Evolutionary conservation across 2,113 vertebrate species (phyloP).

Genomic region (Apeltes quadracus): DNA sequence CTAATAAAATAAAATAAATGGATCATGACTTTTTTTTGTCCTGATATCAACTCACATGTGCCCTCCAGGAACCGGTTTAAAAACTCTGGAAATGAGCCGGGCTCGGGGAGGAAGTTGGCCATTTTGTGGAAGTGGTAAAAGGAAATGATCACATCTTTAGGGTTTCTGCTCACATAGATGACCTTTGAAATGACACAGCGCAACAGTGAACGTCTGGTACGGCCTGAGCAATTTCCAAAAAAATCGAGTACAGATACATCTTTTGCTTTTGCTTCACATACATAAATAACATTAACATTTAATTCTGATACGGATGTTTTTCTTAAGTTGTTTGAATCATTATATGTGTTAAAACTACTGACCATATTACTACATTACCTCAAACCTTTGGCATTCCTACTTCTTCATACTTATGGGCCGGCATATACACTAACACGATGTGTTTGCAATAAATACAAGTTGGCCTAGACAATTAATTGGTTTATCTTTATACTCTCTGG

Average conservation of each 20-base stretch:
- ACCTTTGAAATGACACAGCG: constrained; percentile 72
- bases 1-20: too few relatives aligned
- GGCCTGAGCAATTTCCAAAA: background rate
- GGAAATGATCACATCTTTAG: constrained; percentile 87
- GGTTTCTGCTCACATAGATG: constrained; percentile 87
- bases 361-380: background rate
- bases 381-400: background rate
- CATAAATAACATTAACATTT: background rate
- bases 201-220: background rate
- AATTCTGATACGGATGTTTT: background rate
- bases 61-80: constrained; percentile 80
- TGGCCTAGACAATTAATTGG: background rate
- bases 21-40: too few relatives aligned
- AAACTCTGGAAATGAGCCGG: constrained; percentile 80
- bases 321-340: background rate
- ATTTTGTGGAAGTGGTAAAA: constrained; percentile 87
- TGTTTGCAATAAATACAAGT: background rate
- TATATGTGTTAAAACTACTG: background rate
- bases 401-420: background rate
- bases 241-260: background rate
- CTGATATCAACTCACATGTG: constrained; percentile 74
- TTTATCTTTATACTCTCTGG: background rate
- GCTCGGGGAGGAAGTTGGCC: constrained; percentile 85
- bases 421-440: background rate
- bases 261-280: background rate